phyloP scores from a whole-genome alignment of 2,888 invertebrate species.

The Heteromurus nitidus region DNA sequence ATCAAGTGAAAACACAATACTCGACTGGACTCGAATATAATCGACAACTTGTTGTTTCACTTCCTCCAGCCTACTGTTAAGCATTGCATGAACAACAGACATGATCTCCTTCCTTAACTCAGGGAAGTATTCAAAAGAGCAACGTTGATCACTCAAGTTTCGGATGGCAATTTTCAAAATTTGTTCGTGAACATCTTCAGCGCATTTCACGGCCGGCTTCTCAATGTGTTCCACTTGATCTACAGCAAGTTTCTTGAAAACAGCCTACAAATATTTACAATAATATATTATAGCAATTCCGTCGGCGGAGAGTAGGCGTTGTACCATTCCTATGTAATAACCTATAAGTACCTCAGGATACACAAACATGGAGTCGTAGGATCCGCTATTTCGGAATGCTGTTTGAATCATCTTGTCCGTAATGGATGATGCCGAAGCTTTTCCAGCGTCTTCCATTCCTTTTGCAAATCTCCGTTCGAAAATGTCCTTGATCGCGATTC shows the following conservation, averaged over 20 bases:
- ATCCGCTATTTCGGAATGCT: conserved; percentile 42
- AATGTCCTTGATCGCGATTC: conserved; percentile 41
- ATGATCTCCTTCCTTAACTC: conserved; percentile 20
- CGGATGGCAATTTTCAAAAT: conserved; percentile 28
- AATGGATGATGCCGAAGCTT: neutral
- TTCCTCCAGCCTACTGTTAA: conserved; percentile 9
- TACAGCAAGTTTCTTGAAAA: conserved; percentile 32
- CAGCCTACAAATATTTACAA: conserved; percentile 20
- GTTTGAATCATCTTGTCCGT: conserved; percentile 30
- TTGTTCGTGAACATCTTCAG: conserved; percentile 28
- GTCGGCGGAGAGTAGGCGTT: too few relatives aligned
- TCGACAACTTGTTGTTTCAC: conserved; percentile 34
- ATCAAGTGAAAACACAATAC: conserved; percentile 36
- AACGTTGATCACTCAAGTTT: neutral
- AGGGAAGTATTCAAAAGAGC: neutral
- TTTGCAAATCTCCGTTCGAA: conserved; percentile 31
- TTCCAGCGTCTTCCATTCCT: conserved; percentile 27
- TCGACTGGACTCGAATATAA: conserved; percentile 42
- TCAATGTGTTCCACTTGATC: conserved; percentile 33
- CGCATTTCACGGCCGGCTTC: conserved; percentile 37
- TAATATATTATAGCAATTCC: neutral
- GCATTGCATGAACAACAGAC: conserved; percentile 14
- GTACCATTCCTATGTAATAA: neutral
- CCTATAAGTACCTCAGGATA: conserved; percentile 32
- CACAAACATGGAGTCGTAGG: conserved; percentile 37